Evolutionary conservation across 2,113 vertebrate species (phyloP).

Genomic region (Fulmarus glacialis): DNA sequence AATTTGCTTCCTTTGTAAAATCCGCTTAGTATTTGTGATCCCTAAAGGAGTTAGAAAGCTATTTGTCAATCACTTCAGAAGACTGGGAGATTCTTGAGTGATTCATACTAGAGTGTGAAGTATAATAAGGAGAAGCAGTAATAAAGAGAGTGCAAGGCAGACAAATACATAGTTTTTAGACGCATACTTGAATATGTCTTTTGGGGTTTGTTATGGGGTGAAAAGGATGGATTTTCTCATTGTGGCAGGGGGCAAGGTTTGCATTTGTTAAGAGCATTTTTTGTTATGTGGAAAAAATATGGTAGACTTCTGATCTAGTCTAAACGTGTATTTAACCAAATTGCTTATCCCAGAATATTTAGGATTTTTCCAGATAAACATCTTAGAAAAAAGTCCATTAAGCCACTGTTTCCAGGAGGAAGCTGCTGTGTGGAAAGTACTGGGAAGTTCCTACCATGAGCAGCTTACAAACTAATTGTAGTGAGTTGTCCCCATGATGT

Average conservation of each 20-base stretch:
- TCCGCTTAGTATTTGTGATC: slow-evolving; percentile 20
- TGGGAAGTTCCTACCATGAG: not conserved
- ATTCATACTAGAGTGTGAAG: not conserved
- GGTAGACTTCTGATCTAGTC: not conserved
- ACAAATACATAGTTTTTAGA: not conserved
- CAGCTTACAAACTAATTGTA: not conserved
- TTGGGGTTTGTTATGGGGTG: not conserved
- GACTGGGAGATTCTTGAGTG: not conserved
- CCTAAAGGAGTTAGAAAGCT: slow-evolving; percentile 17
- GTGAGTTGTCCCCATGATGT: not conserved
- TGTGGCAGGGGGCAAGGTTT: not conserved
- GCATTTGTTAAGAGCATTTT: not conserved
- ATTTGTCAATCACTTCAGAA: slow-evolving; percentile 13
- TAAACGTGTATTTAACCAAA: not conserved
- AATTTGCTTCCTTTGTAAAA: slow-evolving; percentile 27
- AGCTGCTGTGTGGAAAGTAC: not conserved
- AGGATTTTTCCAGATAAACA: not conserved
- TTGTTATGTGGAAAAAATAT: accelerated
- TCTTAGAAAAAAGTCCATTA: not conserved
- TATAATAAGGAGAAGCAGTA: not conserved
- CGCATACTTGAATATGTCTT: not conserved
- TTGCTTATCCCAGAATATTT: not conserved
- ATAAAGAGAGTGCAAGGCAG: not conserved
- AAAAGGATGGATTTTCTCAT: not conserved
- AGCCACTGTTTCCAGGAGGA: not conserved